Percentiles rank a stretch among this genome's conserved stretches.
Evolutionary conservation across 2,888 invertebrate species (phyloP).

Genomic region (Cataglyphis altisquamis): DNA sequence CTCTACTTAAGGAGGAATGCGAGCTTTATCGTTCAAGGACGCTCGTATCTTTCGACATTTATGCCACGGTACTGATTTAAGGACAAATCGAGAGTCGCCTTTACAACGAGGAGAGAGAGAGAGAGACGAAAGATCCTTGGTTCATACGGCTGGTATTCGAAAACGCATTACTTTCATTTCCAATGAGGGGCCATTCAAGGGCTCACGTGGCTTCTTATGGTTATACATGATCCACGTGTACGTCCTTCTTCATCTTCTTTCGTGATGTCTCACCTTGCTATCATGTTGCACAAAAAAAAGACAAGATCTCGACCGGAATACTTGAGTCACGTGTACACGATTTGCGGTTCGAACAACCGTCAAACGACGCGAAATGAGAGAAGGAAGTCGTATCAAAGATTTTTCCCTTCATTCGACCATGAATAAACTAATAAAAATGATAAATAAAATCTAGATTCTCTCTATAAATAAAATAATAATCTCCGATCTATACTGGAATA

Average conservation of each 20-base stretch:
- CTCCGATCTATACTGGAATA: background rate
- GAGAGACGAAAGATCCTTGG: slow-evolving; percentile 52
- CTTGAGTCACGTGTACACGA: slow-evolving; percentile 43
- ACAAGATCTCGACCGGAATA: slow-evolving; percentile 60
- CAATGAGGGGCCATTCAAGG: slow-evolving; percentile 73
- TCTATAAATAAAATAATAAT: slow-evolving; percentile 18
- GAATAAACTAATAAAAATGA: slow-evolving; percentile 27
- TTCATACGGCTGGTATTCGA: slow-evolving; percentile 64
- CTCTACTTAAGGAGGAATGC: slow-evolving; percentile 66
- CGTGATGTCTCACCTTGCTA: slow-evolving; percentile 55
- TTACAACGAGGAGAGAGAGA: slow-evolving; percentile 2
- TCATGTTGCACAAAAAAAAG: background rate
- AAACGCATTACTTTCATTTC: slow-evolving; percentile 78
- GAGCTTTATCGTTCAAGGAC: slow-evolving; percentile 82
- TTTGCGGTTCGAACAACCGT: slow-evolving; percentile 26
- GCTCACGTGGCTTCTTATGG: slow-evolving; percentile 65
- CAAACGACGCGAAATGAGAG: slow-evolving; percentile 18
- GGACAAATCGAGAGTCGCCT: slow-evolving; percentile 61
- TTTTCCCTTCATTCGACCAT: slow-evolving; percentile 20
- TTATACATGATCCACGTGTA: slow-evolving; percentile 19
- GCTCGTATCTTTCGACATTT: slow-evolving; percentile 75
- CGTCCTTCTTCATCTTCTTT: slow-evolving; percentile 43
- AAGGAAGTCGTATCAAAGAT: slow-evolving; percentile 34
- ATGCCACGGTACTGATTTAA: slow-evolving; percentile 64
- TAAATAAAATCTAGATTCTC: slow-evolving; percentile 21